Base-by-base conservation (phyloP, 30 jellyfish, hydroid and myxozoan genomes). In the Phacellophora camtschatica region DNA sequence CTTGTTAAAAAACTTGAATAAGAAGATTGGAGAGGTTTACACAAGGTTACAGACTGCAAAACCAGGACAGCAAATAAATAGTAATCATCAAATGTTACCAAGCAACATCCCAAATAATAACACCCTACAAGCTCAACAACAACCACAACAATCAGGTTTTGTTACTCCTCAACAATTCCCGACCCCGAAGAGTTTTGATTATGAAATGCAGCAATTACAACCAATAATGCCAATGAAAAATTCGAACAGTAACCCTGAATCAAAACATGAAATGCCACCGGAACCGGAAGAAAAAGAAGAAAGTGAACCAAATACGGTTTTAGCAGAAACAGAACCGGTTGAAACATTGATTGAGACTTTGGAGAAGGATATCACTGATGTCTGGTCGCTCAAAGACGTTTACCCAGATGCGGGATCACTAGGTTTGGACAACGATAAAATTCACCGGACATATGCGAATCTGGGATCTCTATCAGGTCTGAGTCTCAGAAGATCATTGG, bases 391-490 rank as follows among this genome's bases (percentile, higher is more conserved):
- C 73, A 87, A 81, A 63, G 96, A 94, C 19, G 58, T 48, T 10
- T 94, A 81, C 57, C 96, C 97, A 42, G 93, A 94, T 65, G 99
- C 99, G 48, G 94, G 83, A 1, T 64, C 99, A 1, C 84, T 94
- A 10, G 99, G 99, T 22, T 55, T 94, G 29, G 99, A 94, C 33
- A 94, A 94, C 59, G 99, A 94, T 9, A 94, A 94, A 71, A 95
- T 94, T 29, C 99, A 94, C 78, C 66, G 74, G 33, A 83, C 99
- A 39, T 94, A 94, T 69, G 99, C 97, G 6, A 94, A 94, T 77
- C 96, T 94, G 16, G 99, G 99, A 1, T 94, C 99, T 8, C 15
- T 94, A 34, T 94, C 99, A 13, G 99, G 99, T 1, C 81, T 94
- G 63, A 94, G 76, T 70, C 51, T 94, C 16, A 74, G 99, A 28